A percentile compares a stretch with the other conserved stretches of the same genome.
phyloP scores from a whole-genome alignment of 2,113 vertebrate genomes.

The Pseudolaguvia tuberculata region DNA sequence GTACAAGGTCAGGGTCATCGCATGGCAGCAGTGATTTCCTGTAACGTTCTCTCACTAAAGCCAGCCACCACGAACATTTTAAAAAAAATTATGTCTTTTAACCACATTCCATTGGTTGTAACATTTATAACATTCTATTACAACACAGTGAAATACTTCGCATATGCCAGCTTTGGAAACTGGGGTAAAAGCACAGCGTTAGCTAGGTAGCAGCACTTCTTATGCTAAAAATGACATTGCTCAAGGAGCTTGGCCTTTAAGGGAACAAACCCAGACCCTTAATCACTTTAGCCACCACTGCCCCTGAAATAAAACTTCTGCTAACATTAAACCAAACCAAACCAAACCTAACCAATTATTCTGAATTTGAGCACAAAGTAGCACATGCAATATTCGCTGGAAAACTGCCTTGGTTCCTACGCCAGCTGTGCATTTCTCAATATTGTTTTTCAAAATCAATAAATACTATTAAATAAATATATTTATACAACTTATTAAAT shows the following conservation, averaged over 20 bases:
- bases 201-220: no score
- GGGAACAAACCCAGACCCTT: no score
- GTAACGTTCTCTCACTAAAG: not conserved
- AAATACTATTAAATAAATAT: not conserved
- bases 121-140: no score
- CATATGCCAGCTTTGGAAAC: no score
- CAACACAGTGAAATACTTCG: no score
- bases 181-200: no score
- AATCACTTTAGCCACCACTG: no score
- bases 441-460: not conserved
- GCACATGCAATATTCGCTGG: conserved; percentile 21
- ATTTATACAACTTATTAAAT: not conserved
- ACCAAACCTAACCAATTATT: not conserved
- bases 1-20: conserved; percentile 40
- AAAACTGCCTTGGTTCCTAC: conserved; percentile 30
- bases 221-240: no score
- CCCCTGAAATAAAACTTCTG: not conserved
- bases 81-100: not conserved
- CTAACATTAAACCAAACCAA: not conserved
- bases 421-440: not conserved
- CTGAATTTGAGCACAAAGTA: conserved; percentile 13
- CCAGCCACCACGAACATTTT: not conserved
- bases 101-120: no score
- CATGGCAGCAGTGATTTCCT: conserved; percentile 4
- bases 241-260: no score